phyloP scores from a whole-genome alignment of 2,113 vertebrate species.

The Gymnobelideus leadbeateri region DNA sequence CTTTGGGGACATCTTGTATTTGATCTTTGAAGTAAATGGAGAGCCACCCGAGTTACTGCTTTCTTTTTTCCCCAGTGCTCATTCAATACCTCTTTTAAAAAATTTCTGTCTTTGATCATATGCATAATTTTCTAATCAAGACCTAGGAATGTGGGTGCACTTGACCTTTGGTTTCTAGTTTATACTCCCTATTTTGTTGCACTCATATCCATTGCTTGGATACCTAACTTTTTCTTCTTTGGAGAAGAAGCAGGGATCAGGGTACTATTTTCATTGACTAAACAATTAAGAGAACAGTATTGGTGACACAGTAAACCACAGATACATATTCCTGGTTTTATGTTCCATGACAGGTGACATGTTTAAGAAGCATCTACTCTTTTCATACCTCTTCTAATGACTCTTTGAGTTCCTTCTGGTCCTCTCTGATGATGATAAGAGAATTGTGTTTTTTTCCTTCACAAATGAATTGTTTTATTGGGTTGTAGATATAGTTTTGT shows the following conservation, averaged over 20 bases:
- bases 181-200: constrained; percentile 39
- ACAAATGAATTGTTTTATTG: constrained; percentile 50
- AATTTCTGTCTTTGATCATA: constrained; percentile 45
- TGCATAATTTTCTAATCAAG: constrained; percentile 71
- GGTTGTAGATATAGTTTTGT: not conserved
- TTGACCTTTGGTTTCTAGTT: constrained; percentile 79
- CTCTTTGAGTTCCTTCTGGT: constrained; percentile 35
- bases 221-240: constrained; percentile 77
- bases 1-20: not conserved
- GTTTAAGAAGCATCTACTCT: constrained; percentile 62
- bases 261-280: not conserved
- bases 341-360: constrained; percentile 65
- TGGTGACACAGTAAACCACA: constrained; percentile 67
- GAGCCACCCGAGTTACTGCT: not conserved
- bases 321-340: constrained; percentile 51
- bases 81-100: constrained; percentile 36
- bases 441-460: constrained; percentile 50
- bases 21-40: not conserved
- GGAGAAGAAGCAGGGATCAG: constrained; percentile 61
- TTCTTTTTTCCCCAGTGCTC: constrained; percentile 41
- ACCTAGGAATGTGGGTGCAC: constrained; percentile 59
- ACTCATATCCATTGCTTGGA: constrained; percentile 51
- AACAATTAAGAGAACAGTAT: constrained; percentile 71
- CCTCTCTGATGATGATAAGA: constrained; percentile 27
- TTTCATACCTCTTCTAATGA: constrained; percentile 49